Base-by-base conservation (phyloP, 2,888 invertebrate species). In the Halictus quadricinctus region DNA sequence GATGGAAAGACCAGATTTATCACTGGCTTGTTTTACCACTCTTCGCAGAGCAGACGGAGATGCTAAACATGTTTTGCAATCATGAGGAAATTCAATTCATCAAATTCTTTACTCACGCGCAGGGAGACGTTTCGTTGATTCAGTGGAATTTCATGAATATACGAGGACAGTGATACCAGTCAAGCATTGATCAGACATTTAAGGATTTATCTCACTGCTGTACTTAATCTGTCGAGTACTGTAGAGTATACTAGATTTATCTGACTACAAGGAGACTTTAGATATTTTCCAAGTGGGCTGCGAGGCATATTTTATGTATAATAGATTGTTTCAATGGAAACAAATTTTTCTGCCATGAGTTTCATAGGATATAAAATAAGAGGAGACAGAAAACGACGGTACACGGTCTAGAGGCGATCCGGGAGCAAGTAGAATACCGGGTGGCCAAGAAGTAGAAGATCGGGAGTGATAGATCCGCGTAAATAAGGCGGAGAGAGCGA, bases 401-500 rank as follows among this genome's bases (percentile, higher is more conserved):
- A 8, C 50, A 8, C 15, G 18, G 50, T 50, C 50, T 21, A 6
- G 21, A 50, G 18, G 18, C 18, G 50, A 18, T 50, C 2, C 21
- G 21, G 50, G 18, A 7, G 50, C 21, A 6, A 2, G 50, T 0
- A 54, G 54, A n/a, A 54, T 54, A 54, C n/a, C 21, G 54, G 54
- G 54, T 54, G 21, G 54, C n/a, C 10, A 21, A 54, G 54, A 54
- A n/a, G 54, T 54, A 54, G 54, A 54, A 54, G 21, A 54, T 54
- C 54, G 10, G 25, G 54, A 18, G 79, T 69, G 72, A 86, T 80
- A 79, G 81, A 73, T 79, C 81, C 80, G 83, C 81, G 76, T 73
- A 74, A 88, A 88, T 85, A 88, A 84, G 86, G 15, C 64, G 15
- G 29, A 60, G 81, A 64, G 54, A 85, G 76, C 48, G 58, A 85